A percentile compares a stretch with the other conserved stretches of the same genome.
phyloP scores from a whole-genome alignment of 2,797 vertebrate species.

The Poeciliopsis gracilis region DNA sequence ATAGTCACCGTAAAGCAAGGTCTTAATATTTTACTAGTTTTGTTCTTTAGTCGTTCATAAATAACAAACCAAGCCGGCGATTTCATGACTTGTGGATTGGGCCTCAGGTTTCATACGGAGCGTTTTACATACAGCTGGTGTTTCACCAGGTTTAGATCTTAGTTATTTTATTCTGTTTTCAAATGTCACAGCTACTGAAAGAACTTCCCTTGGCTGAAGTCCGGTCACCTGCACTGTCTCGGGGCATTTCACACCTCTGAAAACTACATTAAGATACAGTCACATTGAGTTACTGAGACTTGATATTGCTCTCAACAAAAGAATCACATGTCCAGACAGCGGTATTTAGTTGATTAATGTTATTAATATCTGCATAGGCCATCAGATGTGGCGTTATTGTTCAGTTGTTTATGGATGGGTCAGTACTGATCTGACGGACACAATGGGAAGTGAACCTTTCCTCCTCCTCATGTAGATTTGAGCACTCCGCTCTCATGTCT shows the following conservation, averaged over 20 bases:
- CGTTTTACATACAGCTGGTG: neutral
- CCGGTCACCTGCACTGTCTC: neutral
- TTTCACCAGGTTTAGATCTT: neutral
- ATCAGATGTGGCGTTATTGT: conserved; percentile 9
- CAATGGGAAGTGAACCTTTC: neutral
- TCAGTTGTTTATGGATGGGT: neutral
- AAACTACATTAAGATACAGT: conserved; percentile 34
- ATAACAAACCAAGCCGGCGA: neutral
- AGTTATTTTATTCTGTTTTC: neutral
- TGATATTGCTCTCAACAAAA: conserved; percentile 35
- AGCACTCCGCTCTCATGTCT: conserved; percentile 45
- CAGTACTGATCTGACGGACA: conserved; percentile 1
- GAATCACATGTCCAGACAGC: conserved; percentile 27
- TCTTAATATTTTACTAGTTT: neutral
- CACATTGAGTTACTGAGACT: conserved; percentile 35
- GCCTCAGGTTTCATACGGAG: neutral
- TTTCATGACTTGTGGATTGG: neutral
- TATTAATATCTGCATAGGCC: conserved; percentile 6
- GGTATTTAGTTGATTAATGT: conserved; percentile 34
- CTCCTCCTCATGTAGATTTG: neutral
- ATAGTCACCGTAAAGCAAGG: neutral
- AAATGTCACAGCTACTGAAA: neutral
- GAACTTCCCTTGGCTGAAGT: neutral
- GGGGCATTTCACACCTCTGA: conserved; percentile 18
- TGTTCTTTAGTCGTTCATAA: neutral